Evolutionary conservation across 1,140 invertebrate genomes (phyloP).

Genomic region (Diuraphis noxia): DNA sequence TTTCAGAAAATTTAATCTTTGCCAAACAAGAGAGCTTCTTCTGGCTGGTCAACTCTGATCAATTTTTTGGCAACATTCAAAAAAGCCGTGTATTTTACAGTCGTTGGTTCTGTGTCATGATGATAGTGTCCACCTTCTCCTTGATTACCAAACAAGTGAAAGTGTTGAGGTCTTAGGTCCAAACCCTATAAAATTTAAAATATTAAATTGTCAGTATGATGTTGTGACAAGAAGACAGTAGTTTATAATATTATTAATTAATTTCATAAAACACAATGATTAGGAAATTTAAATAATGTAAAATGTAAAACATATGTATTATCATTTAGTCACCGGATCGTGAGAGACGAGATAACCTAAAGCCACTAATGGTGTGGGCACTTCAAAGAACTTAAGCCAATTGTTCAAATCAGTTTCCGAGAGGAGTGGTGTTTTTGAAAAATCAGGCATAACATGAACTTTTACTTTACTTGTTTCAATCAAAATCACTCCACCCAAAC

Average conservation of each 20-base stretch:
- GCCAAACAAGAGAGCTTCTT: conserved; percentile 63
- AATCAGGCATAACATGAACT: conserved; percentile 93
- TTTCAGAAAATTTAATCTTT: conserved; percentile 62
- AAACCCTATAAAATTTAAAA: conserved; percentile 66
- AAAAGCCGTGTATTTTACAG: conserved; percentile 84
- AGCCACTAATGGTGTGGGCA: conserved; percentile 83
- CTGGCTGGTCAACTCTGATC: conserved; percentile 79
- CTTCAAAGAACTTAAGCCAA: conserved; percentile 91
- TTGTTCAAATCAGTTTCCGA: conserved; percentile 75
- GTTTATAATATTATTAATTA: neutral
- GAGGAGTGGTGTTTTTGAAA: conserved; percentile 74
- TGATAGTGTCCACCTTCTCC: conserved; percentile 95
- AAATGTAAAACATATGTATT: neutral
- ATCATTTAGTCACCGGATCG: conserved; percentile 74
- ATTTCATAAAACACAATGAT: neutral
- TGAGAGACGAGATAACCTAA: conserved; percentile 85
- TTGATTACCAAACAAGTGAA: conserved; percentile 87
- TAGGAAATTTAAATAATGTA: neutral
- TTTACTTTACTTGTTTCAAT: conserved; percentile 80
- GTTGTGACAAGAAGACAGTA: neutral
- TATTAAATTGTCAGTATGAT: neutral
- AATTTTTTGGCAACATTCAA: conserved; percentile 77
- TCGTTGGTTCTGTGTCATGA: conserved; percentile 84
- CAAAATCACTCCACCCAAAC: conserved; percentile 86
- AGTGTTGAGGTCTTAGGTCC: conserved; percentile 90